Evolutionary conservation across 2,113 vertebrate genomes (phyloP).

Genomic region (Alectura lathami): DNA sequence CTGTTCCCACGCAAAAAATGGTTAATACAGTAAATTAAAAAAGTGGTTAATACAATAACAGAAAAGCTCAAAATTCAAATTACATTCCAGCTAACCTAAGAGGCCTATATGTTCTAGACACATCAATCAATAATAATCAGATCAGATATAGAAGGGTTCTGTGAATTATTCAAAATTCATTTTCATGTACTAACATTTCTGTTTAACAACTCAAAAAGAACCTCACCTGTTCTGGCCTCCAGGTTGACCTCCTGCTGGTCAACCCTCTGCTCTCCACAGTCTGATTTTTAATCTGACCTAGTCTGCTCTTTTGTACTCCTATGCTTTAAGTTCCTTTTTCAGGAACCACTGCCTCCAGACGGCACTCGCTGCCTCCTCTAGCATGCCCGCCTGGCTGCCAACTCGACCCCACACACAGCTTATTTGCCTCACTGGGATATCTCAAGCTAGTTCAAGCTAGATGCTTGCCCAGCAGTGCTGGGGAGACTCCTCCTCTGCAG

Average conservation of each 20-base stretch:
- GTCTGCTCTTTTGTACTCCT: fast-evolving
- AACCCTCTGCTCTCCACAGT: neutral
- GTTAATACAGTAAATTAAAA: neutral
- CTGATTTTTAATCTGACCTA: neutral
- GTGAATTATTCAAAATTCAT: neutral
- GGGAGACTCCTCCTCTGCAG: neutral
- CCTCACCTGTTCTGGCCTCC: neutral
- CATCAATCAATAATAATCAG: neutral
- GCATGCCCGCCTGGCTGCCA: neutral
- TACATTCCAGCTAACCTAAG: too few species aligned
- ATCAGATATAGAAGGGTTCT: neutral
- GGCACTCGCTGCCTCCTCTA: neutral
- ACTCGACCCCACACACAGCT: fast-evolving
- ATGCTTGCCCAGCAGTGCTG: neutral
- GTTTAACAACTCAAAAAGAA: neutral
- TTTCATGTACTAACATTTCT: neutral
- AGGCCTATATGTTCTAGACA: neutral
- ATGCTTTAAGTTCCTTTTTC: neutral
- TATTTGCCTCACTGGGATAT: too few species aligned
- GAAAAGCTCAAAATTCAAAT: neutral
- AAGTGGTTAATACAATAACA: neutral
- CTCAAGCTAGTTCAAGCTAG: neutral
- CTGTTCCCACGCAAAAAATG: fast-evolving
- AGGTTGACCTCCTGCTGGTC: fast-evolving
- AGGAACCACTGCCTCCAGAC: neutral